phyloP scores from a whole-genome alignment of 2,113 vertebrate genomes.

The Python bivittatus region DNA sequence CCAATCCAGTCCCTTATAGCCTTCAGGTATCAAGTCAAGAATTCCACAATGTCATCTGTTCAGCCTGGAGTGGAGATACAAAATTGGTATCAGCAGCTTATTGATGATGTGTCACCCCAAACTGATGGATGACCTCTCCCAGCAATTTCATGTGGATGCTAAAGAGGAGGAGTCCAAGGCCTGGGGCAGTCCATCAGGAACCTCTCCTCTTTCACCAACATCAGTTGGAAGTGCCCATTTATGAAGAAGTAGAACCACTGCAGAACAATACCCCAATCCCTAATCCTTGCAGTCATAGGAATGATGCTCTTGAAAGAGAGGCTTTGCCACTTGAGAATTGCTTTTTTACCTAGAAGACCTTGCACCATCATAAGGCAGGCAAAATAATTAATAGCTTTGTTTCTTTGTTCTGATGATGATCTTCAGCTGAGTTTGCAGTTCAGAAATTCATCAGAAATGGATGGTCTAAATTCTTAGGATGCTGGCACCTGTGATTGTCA shows the following conservation, averaged over 20 bases:
- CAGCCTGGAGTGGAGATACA: not conserved
- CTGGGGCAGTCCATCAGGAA: not conserved
- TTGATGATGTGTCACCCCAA: not conserved
- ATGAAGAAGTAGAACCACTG: not conserved
- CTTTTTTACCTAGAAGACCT: not conserved
- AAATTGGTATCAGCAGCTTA: not conserved
- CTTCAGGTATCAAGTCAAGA: not conserved
- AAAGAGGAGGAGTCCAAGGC: not conserved
- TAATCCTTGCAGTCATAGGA: not conserved
- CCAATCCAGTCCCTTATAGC: not conserved
- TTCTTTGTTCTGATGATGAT: not conserved
- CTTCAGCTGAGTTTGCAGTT: not conserved
- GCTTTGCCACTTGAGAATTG: not conserved
- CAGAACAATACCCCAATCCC: not conserved
- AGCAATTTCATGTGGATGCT: not conserved
- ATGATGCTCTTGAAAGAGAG: not conserved
- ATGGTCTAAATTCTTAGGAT: not conserved
- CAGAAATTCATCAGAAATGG: not conserved
- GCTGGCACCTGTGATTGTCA: not conserved
- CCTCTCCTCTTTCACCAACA: not conserved
- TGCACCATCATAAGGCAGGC: not conserved
- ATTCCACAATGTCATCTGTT: not conserved
- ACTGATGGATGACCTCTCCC: no score
- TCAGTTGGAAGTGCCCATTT: not conserved
- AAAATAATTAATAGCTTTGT: not conserved